Evolutionary conservation across 2,888 invertebrate species (phyloP), one percentile per base, ranked within the genome.

Genomic region (Electrophaes corylata): DNA sequence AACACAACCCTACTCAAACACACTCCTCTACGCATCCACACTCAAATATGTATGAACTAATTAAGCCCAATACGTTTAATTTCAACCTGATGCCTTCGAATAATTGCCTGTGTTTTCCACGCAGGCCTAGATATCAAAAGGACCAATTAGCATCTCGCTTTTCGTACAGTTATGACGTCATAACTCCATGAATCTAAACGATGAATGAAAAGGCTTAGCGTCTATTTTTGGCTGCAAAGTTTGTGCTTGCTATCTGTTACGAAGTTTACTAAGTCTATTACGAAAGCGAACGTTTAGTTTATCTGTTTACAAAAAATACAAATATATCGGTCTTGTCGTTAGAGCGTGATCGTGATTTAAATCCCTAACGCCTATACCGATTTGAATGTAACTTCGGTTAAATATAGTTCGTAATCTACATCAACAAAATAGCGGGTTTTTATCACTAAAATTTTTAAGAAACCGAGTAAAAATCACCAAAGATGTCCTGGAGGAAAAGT

Each of bases 41-140:
- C 43, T 60, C 37, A 50, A 59, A 37, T 60, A 60, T 55, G 46
- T 55, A 48, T 37, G 50, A 51, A 47, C 41, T 55, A 54, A 59
- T 51, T 47, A 50, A 35, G 43, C 44, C 29, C 39, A 39, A 41
- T 52, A 46, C 41, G 47, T 41, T 41, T 58, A n/a, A 35, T 49
- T 57, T 53, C 5, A 40, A 46, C 50, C 33, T 50, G 56, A 50
- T 45, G 39, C 47, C 46, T 47, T 14, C 35, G 46, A 46, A 51
- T 57, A 51, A 51, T 51, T 46, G 47, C 19, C 47, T 37, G 47
- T 48, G 37, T 51, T 37, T 18, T 41, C 45, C 44, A 45, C 57
- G 45, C 44, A 53, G 33, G 49, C 48, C 53, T 58, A 46, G 48
- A 33, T 18, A 12, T 37, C 41, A 12, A 18, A 39, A 10, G 11